phyloP scores from a whole-genome alignment of 1,140 invertebrate genomes.

The Drosophila kikkawai region DNA sequence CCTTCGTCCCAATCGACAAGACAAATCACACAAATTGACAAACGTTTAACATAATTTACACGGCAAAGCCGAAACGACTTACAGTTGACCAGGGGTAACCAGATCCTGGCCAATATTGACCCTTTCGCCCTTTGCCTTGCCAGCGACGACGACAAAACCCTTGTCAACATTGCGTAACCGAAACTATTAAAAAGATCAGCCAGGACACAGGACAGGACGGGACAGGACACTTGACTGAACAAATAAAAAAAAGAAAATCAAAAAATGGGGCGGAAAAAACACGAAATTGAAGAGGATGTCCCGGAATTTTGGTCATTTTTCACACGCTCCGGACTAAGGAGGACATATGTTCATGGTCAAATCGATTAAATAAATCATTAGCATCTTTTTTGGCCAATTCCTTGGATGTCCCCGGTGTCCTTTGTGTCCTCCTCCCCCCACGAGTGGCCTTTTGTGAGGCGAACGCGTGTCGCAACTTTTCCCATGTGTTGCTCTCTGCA shows the following conservation, averaged over 20 bases:
- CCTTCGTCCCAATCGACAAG: conserved; percentile 69
- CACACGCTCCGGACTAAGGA: conserved; percentile 56
- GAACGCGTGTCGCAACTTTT: conserved; percentile 61
- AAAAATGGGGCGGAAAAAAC: conserved; percentile 17
- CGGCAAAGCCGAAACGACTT: conserved; percentile 69
- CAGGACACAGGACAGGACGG: conserved; percentile 45
- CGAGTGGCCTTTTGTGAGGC: conserved; percentile 29
- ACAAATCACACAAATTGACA: conserved; percentile 82
- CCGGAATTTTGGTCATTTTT: conserved; percentile 68
- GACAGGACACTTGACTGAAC: conserved; percentile 59
- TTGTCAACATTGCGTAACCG: conserved; percentile 79
- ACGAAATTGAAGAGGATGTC: conserved; percentile 43
- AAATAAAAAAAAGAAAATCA: background rate
- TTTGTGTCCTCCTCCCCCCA: background rate
- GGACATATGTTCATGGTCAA: conserved; percentile 84
- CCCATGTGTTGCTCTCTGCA: conserved; percentile 61
- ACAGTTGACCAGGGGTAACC: conserved; percentile 60
- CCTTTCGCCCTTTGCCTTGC: conserved; percentile 50
- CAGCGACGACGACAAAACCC: conserved; percentile 60
- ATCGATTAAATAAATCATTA: conserved; percentile 85
- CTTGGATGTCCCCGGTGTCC: conserved; percentile 44
- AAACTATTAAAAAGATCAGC: conserved; percentile 84
- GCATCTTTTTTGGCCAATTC: conserved; percentile 85
- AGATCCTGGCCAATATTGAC: conserved; percentile 60
- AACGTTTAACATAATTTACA: conserved; percentile 83